Percentiles rank a stretch among this genome's conserved stretches.
Evolutionary conservation across 2,888 invertebrate genomes (phyloP).

Genomic region (Dolichomitus sp.): DNA sequence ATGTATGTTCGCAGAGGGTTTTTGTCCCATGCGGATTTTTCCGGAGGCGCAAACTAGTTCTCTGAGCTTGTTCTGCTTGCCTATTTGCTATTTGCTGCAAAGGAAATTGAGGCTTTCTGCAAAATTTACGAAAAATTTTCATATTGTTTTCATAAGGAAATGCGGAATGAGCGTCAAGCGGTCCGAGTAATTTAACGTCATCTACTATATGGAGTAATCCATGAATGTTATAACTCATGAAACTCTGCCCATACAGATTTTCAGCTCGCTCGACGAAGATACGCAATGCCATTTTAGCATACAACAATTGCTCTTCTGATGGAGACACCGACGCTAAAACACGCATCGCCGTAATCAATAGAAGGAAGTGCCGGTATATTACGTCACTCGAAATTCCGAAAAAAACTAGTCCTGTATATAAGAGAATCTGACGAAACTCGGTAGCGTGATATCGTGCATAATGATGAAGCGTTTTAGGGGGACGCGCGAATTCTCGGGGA

Average conservation of each 20-base stretch:
- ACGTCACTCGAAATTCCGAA: slow-evolving; percentile 43
- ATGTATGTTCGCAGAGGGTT: neutral
- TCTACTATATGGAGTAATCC: slow-evolving; percentile 9
- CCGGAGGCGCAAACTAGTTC: neutral
- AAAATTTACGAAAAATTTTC: slow-evolving; percentile 22
- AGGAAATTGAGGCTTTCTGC: slow-evolving; percentile 22
- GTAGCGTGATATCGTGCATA: slow-evolving; percentile 69
- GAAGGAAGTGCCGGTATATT: slow-evolving; percentile 53
- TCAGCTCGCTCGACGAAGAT: slow-evolving; percentile 19
- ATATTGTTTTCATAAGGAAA: slow-evolving; percentile 46
- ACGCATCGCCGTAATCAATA: slow-evolving; percentile 51
- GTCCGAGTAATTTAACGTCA: slow-evolving; percentile 25
- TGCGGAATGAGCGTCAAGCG: slow-evolving; percentile 24
- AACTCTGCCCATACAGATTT: slow-evolving; percentile 16
- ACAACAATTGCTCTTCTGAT: neutral
- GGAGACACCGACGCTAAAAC: neutral
- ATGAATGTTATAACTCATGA: slow-evolving; percentile 10
- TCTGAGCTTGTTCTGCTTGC: neutral
- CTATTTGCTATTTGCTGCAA: slow-evolving; percentile 31
- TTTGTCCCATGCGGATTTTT: neutral
- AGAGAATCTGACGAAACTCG: slow-evolving; percentile 69
- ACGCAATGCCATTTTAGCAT: slow-evolving; percentile 20
- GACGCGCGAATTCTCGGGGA: slow-evolving; percentile 69
- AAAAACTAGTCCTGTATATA: slow-evolving; percentile 72
- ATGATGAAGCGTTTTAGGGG: slow-evolving; percentile 65